phyloP scores from a whole-genome alignment of 2,797 vertebrate genomes.

The Sebastes hubbsi region DNA sequence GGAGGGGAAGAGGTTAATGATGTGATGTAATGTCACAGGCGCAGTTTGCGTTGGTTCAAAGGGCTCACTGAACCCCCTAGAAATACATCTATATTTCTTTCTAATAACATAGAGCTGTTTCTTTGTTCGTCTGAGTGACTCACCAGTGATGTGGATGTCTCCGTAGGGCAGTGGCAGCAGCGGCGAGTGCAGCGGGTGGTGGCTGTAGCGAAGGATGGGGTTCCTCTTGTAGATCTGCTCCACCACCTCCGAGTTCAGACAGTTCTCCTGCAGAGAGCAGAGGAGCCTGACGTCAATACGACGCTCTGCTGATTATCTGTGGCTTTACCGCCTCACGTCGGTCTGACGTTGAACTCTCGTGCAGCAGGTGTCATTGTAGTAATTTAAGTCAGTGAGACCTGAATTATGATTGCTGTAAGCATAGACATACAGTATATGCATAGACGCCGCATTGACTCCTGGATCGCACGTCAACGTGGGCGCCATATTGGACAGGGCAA shows the following conservation, averaged over 20 bases:
- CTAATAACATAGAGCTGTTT: too few relatives aligned
- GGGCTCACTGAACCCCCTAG: too few relatives aligned
- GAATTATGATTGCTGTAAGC: not conserved
- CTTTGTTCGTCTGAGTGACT: constrained; percentile 48
- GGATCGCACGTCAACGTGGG: too few relatives aligned
- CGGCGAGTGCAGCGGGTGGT: constrained; percentile 92
- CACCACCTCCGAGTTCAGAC: constrained; percentile 92
- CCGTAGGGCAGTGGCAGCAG: constrained; percentile 95
- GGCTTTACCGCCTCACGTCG: not conserved
- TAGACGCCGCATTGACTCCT: too few relatives aligned
- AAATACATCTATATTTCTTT: too few relatives aligned
- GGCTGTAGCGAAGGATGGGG: constrained; percentile 95
- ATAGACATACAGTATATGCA: too few relatives aligned
- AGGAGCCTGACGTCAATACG: not conserved
- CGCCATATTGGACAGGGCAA: too few relatives aligned
- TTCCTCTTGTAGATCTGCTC: constrained; percentile 98
- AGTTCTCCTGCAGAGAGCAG: constrained; percentile 89
- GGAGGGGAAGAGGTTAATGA: not conserved
- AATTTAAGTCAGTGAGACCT: not conserved
- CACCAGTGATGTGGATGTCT: constrained; percentile 90
- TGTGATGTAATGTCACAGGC: not conserved
- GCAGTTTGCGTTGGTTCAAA: too few relatives aligned
- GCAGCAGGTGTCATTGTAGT: not conserved
- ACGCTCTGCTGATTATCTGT: not conserved
- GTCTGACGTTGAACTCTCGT: not conserved